phyloP scores from a whole-genome alignment of 2,888 invertebrate species.

The Sympetrum striolatum region DNA sequence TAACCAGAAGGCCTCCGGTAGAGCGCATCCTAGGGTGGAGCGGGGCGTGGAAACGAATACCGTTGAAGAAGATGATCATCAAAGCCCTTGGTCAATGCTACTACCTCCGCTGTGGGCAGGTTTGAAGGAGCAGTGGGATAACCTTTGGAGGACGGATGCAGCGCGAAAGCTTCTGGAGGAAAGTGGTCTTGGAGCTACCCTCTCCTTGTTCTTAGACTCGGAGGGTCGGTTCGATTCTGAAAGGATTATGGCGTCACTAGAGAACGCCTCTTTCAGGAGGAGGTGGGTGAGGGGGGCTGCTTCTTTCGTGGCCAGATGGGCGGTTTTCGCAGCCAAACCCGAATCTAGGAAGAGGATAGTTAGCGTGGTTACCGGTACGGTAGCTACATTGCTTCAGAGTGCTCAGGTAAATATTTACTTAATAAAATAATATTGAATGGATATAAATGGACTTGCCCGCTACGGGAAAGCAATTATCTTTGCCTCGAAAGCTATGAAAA shows the following conservation, averaged over 20 bases:
- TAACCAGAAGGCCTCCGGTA: constrained; percentile 46
- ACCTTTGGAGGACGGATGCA: constrained; percentile 9
- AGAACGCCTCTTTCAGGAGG: constrained; percentile 79
- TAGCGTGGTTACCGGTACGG: background rate
- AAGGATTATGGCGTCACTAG: constrained; percentile 76
- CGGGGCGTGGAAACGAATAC: constrained; percentile 32
- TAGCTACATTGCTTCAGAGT: constrained; percentile 11
- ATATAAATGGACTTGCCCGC: background rate
- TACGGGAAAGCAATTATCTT: no score
- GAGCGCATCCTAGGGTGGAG: constrained; percentile 43
- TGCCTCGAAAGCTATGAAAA: no score
- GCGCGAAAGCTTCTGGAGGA: constrained; percentile 67
- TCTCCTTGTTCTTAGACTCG: constrained; percentile 73
- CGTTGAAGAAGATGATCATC: constrained; percentile 54
- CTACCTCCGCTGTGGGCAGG: constrained; percentile 68
- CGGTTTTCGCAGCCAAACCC: constrained; percentile 77
- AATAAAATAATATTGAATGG: background rate
- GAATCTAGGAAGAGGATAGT: constrained; percentile 74
- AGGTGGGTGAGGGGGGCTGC: constrained; percentile 82
- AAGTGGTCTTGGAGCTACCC: constrained; percentile 73
- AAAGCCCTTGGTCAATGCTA: constrained; percentile 71
- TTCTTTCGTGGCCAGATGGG: constrained; percentile 75
- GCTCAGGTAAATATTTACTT: background rate
- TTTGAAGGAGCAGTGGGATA: constrained; percentile 7
- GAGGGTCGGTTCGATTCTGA: constrained; percentile 76